Evolutionary conservation across 2,888 invertebrate genomes (phyloP).

Genomic region (Hanleya hanleyi): DNA sequence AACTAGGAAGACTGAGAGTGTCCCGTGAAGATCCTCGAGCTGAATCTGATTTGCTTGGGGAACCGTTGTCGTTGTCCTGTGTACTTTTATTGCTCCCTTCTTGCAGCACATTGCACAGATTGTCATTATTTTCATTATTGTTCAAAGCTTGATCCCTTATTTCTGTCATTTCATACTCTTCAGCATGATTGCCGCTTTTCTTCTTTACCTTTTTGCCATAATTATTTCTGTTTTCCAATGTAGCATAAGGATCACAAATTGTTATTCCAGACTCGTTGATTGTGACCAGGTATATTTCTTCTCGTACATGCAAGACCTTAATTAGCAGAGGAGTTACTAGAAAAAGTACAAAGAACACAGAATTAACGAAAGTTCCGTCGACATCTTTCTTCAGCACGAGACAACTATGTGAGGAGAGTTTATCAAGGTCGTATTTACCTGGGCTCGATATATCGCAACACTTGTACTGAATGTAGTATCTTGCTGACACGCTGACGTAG

Average conservation of each 20-base stretch:
- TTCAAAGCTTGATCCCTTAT: background rate
- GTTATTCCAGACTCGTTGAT: background rate
- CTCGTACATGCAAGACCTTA: background rate
- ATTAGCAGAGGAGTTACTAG: conserved; percentile 12
- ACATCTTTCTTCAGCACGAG: background rate
- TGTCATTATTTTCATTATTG: background rate
- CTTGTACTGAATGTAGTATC: conserved; percentile 9
- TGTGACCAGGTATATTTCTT: conserved; percentile 4
- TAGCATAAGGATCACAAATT: background rate
- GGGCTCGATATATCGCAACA: conserved; percentile 11
- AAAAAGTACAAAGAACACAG: conserved; percentile 4
- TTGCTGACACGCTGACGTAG: background rate
- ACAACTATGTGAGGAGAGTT: background rate
- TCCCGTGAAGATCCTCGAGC: background rate
- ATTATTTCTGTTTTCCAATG: background rate
- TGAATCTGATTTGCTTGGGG: background rate
- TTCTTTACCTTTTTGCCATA: background rate
- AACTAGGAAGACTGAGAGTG: background rate
- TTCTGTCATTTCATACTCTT: background rate
- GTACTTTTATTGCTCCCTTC: background rate
- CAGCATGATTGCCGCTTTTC: background rate
- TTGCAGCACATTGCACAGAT: background rate
- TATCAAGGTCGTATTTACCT: background rate
- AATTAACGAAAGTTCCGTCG: background rate
- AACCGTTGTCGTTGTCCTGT: background rate